These are phyloP conservation scores for Carassius auratus DNA, from an alignment of 2,113 vertebrate species.

Conservation along the genomic window DNA sequence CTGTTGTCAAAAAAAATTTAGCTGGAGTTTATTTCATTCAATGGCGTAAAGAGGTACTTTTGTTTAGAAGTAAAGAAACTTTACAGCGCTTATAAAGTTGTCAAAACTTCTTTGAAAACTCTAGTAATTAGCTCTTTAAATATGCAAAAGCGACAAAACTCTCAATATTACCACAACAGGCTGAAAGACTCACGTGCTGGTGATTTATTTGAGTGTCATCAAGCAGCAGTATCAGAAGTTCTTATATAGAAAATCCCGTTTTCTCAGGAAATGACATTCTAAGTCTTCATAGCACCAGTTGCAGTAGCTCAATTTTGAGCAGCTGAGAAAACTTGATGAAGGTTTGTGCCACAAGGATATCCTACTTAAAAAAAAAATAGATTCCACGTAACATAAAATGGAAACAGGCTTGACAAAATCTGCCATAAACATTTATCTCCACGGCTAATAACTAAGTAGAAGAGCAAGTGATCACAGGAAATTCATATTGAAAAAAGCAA, in stretches of 20 bases:
- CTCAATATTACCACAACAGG: not conserved
- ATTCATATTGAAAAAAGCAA: not conserved
- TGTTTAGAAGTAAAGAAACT: not conserved
- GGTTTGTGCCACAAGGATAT: not conserved
- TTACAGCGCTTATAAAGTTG: not conserved
- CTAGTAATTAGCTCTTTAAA: not conserved
- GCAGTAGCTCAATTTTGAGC: not conserved
- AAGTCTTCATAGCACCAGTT: not conserved
- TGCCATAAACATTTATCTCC: slow-evolving; percentile 3
- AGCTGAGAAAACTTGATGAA: not conserved
- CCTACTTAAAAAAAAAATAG: not conserved
- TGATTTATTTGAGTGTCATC: slow-evolving; percentile 55
- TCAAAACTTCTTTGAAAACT: not conserved
- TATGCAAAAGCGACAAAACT: not conserved
- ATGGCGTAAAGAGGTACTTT: not conserved
- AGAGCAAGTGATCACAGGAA: not conserved
- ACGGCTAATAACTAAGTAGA: not conserved
- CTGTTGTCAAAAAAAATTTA: not conserved
- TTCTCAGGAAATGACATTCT: not conserved
- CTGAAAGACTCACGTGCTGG: slow-evolving; percentile 17
- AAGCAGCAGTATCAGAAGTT: slow-evolving; percentile 68
- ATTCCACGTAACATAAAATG: not conserved
- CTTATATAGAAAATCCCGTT: slow-evolving; percentile 42
- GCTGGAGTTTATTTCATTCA: not conserved
- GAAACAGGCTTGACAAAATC: not conserved